Evolutionary conservation across 2,113 vertebrate species (phyloP).

Genomic region (Otocyon megalotis): DNA sequence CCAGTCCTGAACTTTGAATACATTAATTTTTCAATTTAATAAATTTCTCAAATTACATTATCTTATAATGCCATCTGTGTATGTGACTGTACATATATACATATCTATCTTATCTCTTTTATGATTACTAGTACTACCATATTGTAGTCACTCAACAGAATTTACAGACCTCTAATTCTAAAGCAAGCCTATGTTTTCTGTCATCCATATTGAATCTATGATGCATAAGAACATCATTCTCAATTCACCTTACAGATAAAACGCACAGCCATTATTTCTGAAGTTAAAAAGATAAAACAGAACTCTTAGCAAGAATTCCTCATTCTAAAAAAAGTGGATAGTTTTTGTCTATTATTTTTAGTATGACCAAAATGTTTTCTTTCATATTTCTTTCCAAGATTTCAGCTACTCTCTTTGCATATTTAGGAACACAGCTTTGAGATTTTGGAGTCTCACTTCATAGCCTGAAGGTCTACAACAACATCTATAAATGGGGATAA

Average conservation of each 20-base stretch:
- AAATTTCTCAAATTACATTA: background rate
- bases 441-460: background rate
- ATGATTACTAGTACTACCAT: background rate
- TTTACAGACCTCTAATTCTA: background rate
- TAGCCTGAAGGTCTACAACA: slow-evolving; percentile 11
- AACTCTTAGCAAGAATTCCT: background rate
- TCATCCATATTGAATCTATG: background rate
- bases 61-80: background rate
- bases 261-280: background rate
- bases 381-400: background rate
- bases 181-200: background rate
- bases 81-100: background rate
- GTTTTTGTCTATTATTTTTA: background rate
- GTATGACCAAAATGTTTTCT: slow-evolving; percentile 6
- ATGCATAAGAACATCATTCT: background rate
- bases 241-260: background rate
- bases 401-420: background rate
- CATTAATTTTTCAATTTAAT: background rate
- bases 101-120: background rate
- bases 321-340: background rate
- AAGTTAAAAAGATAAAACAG: background rate
- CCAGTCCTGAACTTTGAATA: background rate
- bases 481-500: slow-evolving; percentile 68
- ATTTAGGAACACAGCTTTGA: background rate
- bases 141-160: background rate